Evolutionary conservation across 2,113 vertebrate genomes (phyloP).

Genomic region (Mirza zaza): DNA sequence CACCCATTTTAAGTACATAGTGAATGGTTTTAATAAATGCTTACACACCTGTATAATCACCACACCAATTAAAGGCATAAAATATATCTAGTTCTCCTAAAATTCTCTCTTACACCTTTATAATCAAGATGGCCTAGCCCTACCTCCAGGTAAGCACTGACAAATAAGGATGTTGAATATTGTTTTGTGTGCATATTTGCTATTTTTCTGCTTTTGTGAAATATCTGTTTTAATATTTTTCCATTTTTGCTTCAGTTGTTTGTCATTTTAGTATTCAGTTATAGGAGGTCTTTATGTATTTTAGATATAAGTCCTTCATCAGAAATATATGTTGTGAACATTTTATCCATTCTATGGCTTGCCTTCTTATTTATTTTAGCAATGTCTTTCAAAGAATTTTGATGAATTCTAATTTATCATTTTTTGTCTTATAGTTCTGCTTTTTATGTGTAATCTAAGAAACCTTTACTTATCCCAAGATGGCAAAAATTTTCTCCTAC

Average conservation of each 20-base stretch:
- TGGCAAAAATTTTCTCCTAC: neutral
- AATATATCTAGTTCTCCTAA: neutral
- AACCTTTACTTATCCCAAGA: neutral
- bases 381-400: neutral
- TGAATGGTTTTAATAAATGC: neutral
- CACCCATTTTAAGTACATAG: neutral
- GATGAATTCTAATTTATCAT: neutral
- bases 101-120: neutral
- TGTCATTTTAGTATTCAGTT: neutral
- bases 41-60: neutral
- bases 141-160: neutral
- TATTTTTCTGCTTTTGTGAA: neutral
- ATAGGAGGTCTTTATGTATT: neutral
- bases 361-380: neutral
- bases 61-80: neutral
- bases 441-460: neutral
- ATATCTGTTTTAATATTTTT: neutral
- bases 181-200: neutral
- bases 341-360: neutral
- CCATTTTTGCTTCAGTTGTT: neutral
- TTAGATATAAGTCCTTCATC: neutral
- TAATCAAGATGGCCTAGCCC: neutral
- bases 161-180: neutral
- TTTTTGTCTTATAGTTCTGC: neutral
- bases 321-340: neutral